Evolutionary conservation across 2,797 vertebrate genomes (phyloP), one percentile per base, ranked within the genome.

Genomic region (Spheniscus humboldti): DNA sequence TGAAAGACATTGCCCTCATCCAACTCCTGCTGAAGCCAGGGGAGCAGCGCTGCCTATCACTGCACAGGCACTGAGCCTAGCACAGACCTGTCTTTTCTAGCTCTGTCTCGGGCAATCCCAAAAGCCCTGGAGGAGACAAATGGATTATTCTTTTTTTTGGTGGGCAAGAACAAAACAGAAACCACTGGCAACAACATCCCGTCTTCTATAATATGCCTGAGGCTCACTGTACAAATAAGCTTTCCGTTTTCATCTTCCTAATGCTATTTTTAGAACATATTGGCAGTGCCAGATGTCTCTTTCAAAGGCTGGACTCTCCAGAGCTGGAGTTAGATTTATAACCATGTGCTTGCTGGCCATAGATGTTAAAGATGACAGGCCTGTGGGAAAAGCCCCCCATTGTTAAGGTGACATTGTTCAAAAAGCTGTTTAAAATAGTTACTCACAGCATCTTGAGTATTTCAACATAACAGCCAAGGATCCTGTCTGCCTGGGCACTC

Each of bases 391-490:
- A 88, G 25, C 33, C 7, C 45, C 48, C 56, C 75, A 55, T 2
- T 31, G 64, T 43, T 76, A 73, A 67, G 76, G 91, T 6, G 25
- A 82, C 41, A 82, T 3, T 48, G 68, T 18, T 86, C 23, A 17
- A 63, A 90, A 89, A 88, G 53, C 68, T 52, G 25, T 1, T 75
- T n/a, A 69, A 43, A 95, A 23, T 0, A 80, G 80, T 10, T 87
- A 99, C 99, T 99, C 97, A 99, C 99, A 99, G 98, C 99, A 99
- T 99, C 98, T 99, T 99, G 94, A 99, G 99, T 95, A 99, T 99
- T 93, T 99, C 99, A 66, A 99, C 99, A 7, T 99, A 99, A 98
- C 99, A 99, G 97, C 99, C 99, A 39, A 99, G 99, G n/a, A 99
- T 99, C 41, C 99, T 98, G 98, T 99, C 99, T 0, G 99, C 99